Evolutionary conservation across 2,113 vertebrate species (phyloP).

Genomic region (Chionodraco myersi): DNA sequence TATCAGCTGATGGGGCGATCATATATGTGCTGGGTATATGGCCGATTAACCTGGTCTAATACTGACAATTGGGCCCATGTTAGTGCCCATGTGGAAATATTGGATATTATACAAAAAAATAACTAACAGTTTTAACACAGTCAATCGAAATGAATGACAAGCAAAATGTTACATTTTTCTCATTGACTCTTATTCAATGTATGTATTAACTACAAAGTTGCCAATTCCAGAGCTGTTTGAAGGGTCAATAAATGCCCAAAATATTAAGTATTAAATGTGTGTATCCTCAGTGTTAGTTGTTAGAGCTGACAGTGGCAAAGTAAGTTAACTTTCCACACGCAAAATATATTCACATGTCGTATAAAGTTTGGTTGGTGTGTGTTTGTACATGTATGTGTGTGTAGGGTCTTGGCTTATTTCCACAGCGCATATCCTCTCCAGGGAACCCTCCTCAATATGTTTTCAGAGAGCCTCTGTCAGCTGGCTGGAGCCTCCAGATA

Average conservation of each 20-base stretch:
- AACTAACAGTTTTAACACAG: too few relatives aligned
- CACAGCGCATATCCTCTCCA: constrained; percentile 30
- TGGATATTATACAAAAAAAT: too few relatives aligned
- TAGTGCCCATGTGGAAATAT: too few relatives aligned
- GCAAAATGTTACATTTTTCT: neutral
- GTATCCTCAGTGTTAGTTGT: neutral
- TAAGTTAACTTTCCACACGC: neutral
- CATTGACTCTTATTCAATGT: neutral
- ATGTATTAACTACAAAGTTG: neutral
- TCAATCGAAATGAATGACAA: too few relatives aligned
- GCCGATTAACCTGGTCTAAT: too few relatives aligned
- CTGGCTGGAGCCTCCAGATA: constrained; percentile 77
- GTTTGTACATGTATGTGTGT: constrained; percentile 7
- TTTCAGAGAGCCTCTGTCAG: constrained; percentile 56
- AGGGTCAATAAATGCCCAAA: neutral
- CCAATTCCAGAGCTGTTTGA: neutral
- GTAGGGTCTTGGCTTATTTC: constrained; percentile 39
- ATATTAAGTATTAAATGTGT: neutral
- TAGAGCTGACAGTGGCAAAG: neutral
- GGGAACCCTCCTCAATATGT: constrained; percentile 60
- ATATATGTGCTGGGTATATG: too few relatives aligned
- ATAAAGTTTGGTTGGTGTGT: constrained; percentile 4
- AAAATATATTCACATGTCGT: neutral
- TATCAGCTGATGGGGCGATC: neutral
- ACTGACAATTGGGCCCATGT: too few relatives aligned